Conservation (phyloP, 2,888 invertebrate genomes). For the Cephus rjabovi region DNA sequence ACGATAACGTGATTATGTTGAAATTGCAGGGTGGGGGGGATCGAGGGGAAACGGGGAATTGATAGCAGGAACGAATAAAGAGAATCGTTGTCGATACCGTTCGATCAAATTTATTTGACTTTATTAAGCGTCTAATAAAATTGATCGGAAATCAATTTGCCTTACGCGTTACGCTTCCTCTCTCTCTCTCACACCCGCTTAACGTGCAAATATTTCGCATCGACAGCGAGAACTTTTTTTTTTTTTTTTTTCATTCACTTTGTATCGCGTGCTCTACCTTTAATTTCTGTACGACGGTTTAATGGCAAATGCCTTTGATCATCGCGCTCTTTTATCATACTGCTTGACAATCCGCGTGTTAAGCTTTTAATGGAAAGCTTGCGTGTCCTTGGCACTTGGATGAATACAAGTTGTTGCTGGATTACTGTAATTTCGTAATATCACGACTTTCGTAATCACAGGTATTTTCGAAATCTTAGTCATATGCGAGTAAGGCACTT, state of each 20-base stretch:
- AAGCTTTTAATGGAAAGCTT: not conserved
- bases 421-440: not conserved
- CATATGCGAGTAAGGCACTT: not conserved
- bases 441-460: no score
- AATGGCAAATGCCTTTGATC: not conserved
- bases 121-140: not conserved
- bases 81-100: not conserved
- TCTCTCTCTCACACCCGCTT: not conserved
- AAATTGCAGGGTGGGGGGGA: not conserved
- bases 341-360: not conserved
- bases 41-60: not conserved
- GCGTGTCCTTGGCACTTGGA: not conserved
- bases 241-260: not conserved
- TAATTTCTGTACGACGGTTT: not conserved
- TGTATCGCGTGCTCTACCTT: not conserved
- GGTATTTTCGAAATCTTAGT: not conserved
- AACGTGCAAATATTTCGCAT: not conserved
- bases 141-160: not conserved
- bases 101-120: not conserved
- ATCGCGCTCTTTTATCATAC: not conserved
- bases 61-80: not conserved
- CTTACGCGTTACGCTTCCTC: not conserved
- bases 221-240: not conserved
- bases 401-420: not conserved
- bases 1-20: not conserved